These are phyloP conservation scores for Dendrocincla tyrannina DNA, from an alignment of 2,797 vertebrate genomes.

Conservation along the genomic window DNA sequence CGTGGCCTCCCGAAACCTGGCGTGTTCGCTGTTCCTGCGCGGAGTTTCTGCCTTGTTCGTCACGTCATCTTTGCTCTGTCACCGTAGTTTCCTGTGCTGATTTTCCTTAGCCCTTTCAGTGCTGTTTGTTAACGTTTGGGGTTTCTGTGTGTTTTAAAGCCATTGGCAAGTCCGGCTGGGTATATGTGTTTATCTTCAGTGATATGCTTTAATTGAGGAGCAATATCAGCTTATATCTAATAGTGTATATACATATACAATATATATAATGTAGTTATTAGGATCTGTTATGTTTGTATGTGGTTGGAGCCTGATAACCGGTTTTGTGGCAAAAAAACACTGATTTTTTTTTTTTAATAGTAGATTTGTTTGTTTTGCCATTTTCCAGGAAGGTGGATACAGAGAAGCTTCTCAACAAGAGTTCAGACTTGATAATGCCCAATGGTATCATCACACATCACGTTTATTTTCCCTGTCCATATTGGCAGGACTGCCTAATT, in stretches of 20 bases:
- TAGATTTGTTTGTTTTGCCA: neutral
- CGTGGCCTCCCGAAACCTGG: neutral
- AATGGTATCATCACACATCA: neutral
- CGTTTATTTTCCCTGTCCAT: slow-evolving; percentile 25
- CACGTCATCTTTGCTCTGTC: neutral
- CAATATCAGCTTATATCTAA: neutral
- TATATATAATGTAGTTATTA: neutral
- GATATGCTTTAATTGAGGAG: neutral
- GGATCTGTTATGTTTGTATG: neutral
- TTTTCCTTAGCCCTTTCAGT: neutral
- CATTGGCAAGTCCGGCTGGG: neutral
- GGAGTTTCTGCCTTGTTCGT: neutral
- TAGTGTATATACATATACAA: accelerated
- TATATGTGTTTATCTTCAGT: accelerated
- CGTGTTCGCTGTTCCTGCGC: neutral
- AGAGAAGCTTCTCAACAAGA: neutral
- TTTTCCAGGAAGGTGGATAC: neutral
- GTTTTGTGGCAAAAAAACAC: neutral
- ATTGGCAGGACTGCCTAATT: slow-evolving; percentile 48
- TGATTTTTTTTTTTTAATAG: neutral
- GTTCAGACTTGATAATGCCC: neutral
- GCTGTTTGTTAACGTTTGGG: neutral
- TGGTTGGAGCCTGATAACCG: neutral
- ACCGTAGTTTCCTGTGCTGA: neutral
- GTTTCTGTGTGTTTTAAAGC: neutral